Base-by-base conservation (phyloP, 2,888 invertebrate genomes). In the Eurytoma californica region DNA sequence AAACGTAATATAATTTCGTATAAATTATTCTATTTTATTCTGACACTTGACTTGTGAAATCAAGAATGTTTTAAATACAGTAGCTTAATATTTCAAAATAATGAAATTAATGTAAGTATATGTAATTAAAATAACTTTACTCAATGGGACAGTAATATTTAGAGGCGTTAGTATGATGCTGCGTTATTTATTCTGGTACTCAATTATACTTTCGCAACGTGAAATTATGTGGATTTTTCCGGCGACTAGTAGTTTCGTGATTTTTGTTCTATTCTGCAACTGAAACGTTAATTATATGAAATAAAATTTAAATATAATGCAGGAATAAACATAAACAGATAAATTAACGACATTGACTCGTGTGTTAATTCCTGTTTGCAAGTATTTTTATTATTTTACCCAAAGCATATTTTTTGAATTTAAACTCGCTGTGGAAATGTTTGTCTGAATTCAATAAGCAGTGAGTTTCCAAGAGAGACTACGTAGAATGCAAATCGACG, bases 301-400 rank as follows among this genome's bases (percentile, higher is more conserved):
- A 4, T 3, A 30, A 55, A 68, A 7, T 68, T n/a, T n/a, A 20
- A 51, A 58, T 9, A 58, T 58, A 55, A 13, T 63, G 24, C 30
- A 14, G 68, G 72, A 78, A 73, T 57, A 13, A 39, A 49, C 61
- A 72, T 72, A 78, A 63, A 73, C 68, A 73, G 78, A 78, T 67
- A 72, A 24, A 72, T 3, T 57, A 63, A 67, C 57, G 51, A 57
- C 47, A 63, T 69, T 63, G 78, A 73, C 73, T 78, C 68, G 30
- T 47, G n/a, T 73, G 51, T 39, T 63, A 39, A 69, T 78, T 78
- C 61, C 60, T 61, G 24, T 53, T 30, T 20, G 20, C 55, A 53
- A 30, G 30, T 68, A 47, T n/a, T 3, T 24, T 24, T 24, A 24
- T 24, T 24, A 24, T 24, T 24, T 24, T 24, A 24, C 2, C 2